Percentiles rank a stretch among this genome's conserved stretches.
These are phyloP conservation scores for Acestrorhynchus altus DNA, from an alignment of 2,797 vertebrate species.

Conservation along the genomic window DNA sequence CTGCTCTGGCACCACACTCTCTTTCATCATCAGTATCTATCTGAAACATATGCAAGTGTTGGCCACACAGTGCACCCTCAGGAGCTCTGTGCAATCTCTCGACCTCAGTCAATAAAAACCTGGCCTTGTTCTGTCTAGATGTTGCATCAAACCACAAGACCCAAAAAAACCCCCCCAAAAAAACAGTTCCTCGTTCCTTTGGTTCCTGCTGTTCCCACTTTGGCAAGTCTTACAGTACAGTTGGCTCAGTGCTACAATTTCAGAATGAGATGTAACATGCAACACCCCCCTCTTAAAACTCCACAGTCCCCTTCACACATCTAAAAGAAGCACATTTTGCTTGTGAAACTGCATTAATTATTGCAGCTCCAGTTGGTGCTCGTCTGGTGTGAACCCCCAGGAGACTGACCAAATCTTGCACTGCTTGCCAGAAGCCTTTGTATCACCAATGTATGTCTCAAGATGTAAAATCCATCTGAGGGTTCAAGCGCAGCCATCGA, in stretches of 20 bases:
- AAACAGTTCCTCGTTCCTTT: neutral
- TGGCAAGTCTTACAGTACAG: neutral
- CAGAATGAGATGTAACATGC: slow-evolving; percentile 4
- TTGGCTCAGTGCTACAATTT: neutral
- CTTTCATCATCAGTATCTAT: slow-evolving; percentile 19
- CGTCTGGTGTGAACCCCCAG: slow-evolving; percentile 54
- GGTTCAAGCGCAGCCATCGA: slow-evolving; percentile 12
- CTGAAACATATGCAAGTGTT: slow-evolving; percentile 13
- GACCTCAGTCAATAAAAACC: slow-evolving; percentile 9
- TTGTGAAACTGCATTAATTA: slow-evolving; percentile 61
- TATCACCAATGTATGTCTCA: slow-evolving; percentile 44
- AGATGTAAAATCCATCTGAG: slow-evolving; percentile 31
- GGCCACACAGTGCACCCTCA: neutral
- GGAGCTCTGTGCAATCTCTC: slow-evolving; percentile 5
- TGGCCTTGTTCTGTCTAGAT: slow-evolving; percentile 12
- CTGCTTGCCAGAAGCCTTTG: slow-evolving; percentile 52
- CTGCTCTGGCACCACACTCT: neutral
- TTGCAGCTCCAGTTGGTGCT: slow-evolving; percentile 55
- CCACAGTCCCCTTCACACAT: slow-evolving; percentile 46
- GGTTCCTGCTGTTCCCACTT: neutral
- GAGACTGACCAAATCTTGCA: slow-evolving; percentile 51
- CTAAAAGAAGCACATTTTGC: slow-evolving; percentile 59
- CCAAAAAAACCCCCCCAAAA: too few relatives aligned
- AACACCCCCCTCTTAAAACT: slow-evolving; percentile 19
- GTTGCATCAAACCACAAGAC: neutral